phyloP scores from a whole-genome alignment of 2,888 invertebrate species.

The Eurois occulta region DNA sequence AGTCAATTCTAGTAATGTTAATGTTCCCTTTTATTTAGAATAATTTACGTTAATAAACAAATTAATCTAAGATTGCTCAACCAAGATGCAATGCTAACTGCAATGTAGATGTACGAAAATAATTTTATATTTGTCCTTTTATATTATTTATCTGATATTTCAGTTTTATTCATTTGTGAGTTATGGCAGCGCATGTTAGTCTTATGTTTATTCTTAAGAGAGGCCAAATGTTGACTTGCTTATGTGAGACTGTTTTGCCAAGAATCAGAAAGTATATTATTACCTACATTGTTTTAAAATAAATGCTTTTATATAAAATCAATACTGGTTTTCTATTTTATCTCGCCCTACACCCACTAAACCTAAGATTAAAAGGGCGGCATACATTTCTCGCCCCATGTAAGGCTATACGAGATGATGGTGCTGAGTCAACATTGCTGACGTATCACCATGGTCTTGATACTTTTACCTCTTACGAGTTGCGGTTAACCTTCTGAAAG shows the following conservation, averaged over 20 bases:
- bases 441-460: conserved; percentile 8
- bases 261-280: conserved; percentile 91
- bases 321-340: conserved; percentile 46
- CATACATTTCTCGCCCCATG: neutral
- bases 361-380: neutral
- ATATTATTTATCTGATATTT: conserved; percentile 88
- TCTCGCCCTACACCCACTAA: neutral
- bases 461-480: conserved; percentile 21
- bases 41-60: conserved; percentile 87
- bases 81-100: conserved; percentile 89
- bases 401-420: neutral
- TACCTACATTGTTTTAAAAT: conserved; percentile 91
- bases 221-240: conserved; percentile 91
- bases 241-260: conserved; percentile 91
- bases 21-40: conserved; percentile 88
- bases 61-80: conserved; percentile 89
- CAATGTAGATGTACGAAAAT: conserved; percentile 85
- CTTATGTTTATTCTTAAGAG: conserved; percentile 89
- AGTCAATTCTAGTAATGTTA: conserved; percentile 90
- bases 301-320: conserved; percentile 90
- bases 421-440: conserved; percentile 4
- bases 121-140: conserved; percentile 87
- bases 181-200: conserved; percentile 90
- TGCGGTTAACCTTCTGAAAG: conserved; percentile 19
- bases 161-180: conserved; percentile 88